Evolutionary conservation across 2,888 invertebrate genomes (phyloP), one percentile per base, ranked within the genome.

Genomic region (Stenodera caucasica): DNA sequence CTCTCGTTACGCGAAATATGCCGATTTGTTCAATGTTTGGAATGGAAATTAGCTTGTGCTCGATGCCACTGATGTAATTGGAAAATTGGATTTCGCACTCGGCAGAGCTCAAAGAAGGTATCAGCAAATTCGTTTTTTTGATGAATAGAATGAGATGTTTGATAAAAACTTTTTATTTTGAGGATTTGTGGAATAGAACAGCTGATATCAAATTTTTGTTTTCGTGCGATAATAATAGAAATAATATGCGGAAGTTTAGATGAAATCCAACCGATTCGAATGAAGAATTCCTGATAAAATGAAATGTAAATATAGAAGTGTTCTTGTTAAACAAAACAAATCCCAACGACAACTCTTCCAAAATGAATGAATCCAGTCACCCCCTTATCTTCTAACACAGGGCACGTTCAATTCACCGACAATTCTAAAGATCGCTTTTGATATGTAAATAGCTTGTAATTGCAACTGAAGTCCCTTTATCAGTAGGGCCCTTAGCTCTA

Each of bases 371-470:
- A 45, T 12, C 45, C 21, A 18, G 3, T 8, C n/a, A n/a, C 7
- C 8, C 15, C 15, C 11, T 21, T 45, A 45, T 45, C 57, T 61
- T 56, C 33, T 57, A 53, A 65, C 18, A 49, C 60, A 57, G 58
- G 60, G 61, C 64, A 65, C 65, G 67, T 66, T 63, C 68, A 61
- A 55, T 66, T 66, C 64, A 60, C 60, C 53, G 60, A 66, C 69
- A 71, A 72, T 72, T 72, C 68, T 67, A 66, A 67, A 73, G 70
- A 70, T 74, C 72, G 69, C 73, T 73, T 75, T 75, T 75, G 75
- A 75, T 75, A 75, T 75, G 75, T 70, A 75, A 75, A 75, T 75
- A 60, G 60, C 63, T 67, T 66, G 72, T 74, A 71, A 75, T 75
- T 75, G 74, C 68, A 70, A 67, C 65, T 65, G 66, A 61, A 66